These are phyloP conservation scores for Serranus cabrilla DNA, from an alignment of 2,797 vertebrate genomes.

Conservation along the genomic window DNA sequence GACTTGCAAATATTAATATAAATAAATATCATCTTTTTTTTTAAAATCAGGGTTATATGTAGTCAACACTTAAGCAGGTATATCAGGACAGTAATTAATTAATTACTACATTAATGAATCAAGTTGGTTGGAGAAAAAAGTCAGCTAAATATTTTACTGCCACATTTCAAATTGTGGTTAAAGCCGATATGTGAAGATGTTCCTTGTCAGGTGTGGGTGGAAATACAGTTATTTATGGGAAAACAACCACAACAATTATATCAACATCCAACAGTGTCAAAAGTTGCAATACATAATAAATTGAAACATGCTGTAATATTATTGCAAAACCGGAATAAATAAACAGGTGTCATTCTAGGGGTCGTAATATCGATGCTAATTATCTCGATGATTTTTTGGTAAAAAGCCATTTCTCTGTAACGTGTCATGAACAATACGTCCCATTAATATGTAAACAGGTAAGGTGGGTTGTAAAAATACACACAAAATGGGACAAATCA, in stretches of 20 bases:
- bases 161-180: neutral
- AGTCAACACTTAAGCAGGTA: neutral
- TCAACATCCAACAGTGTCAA: slow-evolving; percentile 32
- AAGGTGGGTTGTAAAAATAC: slow-evolving; percentile 53
- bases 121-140: neutral
- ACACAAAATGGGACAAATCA: slow-evolving; percentile 62
- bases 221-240: neutral
- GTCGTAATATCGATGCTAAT: slow-evolving; percentile 64
- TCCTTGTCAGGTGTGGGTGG: neutral
- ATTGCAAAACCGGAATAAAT: slow-evolving; percentile 41
- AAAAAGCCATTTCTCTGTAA: slow-evolving; percentile 63
- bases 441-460: slow-evolving; percentile 70
- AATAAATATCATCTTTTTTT: too few species aligned
- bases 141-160: neutral
- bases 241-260: slow-evolving; percentile 20
- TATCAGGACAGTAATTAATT: neutral
- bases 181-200: neutral
- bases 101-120: neutral
- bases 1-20: too few species aligned
- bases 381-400: slow-evolving; percentile 55
- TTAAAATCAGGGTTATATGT: too few species aligned
- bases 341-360: slow-evolving; percentile 47
- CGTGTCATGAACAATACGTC: slow-evolving; percentile 55
- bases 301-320: slow-evolving; percentile 20
- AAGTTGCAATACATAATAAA: slow-evolving; percentile 37